A percentile compares a stretch with the other conserved stretches of the same genome.
These are phyloP conservation scores for Sisor rabdophorus DNA, from an alignment of 2,113 vertebrate genomes.

Conservation along the genomic window DNA sequence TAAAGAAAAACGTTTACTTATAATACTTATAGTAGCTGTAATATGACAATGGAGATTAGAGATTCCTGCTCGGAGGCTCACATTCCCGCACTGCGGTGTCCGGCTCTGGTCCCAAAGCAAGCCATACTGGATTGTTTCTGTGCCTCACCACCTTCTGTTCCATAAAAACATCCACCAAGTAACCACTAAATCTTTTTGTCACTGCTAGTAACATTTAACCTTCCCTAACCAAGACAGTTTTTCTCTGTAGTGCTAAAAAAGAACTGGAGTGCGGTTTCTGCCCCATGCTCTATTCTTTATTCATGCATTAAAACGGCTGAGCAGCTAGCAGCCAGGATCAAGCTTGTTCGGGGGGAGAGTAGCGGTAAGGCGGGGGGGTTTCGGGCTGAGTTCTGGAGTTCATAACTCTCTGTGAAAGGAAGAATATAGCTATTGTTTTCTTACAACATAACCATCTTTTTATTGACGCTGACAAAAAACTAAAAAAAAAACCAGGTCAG, in stretches of 20 bases:
- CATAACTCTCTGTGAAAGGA: conserved; percentile 79
- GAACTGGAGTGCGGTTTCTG: conserved; percentile 28
- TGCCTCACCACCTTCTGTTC: conserved; percentile 22
- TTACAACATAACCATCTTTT: conserved; percentile 75
- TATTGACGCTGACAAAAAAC: conserved; percentile 68
- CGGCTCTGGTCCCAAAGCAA: conserved; percentile 10
- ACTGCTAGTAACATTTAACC: conserved; percentile 30
- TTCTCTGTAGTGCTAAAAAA: conserved; percentile 30
- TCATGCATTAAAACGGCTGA: conserved; percentile 10
- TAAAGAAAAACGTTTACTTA: background rate
- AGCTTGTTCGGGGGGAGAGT: conserved; percentile 2
- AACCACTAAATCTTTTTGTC: conserved; percentile 22
- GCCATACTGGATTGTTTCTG: conserved; percentile 27
- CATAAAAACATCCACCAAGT: conserved; percentile 27
- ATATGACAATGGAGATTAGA: conserved; percentile 1
- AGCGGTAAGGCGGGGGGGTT: conserved; percentile 13
- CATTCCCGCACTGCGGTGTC: conserved; percentile 35
- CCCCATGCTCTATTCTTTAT: conserved; percentile 24
- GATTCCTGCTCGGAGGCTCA: conserved; percentile 19
- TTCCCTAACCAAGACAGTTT: conserved; percentile 33
- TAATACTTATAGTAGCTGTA: conserved; percentile 2
- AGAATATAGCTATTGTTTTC: conserved; percentile 87
- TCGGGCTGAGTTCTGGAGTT: conserved; percentile 65
- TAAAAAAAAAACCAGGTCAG: conserved; percentile 79
- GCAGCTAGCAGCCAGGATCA: conserved; percentile 27